Conservation (phyloP, 2,113 vertebrate species). For the Corythaeola cristata region DNA sequence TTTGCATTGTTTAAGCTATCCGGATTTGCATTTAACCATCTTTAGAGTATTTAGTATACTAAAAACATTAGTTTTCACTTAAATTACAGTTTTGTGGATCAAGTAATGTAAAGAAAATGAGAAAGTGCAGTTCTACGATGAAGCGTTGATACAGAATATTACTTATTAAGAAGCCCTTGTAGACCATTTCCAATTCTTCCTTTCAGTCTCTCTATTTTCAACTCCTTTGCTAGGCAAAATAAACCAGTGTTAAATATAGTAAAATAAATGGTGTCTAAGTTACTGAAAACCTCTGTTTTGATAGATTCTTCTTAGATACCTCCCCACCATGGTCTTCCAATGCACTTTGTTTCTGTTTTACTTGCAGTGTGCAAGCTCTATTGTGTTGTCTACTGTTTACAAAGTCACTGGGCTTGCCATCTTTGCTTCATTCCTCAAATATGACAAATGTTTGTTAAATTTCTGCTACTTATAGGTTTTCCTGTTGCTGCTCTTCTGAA, state of each 20-base stretch:
- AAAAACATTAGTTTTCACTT: neutral
- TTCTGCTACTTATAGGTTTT: neutral
- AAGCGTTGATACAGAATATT: neutral
- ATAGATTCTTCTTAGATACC: neutral
- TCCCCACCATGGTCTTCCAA: neutral
- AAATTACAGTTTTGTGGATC: neutral
- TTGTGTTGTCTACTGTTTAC: neutral
- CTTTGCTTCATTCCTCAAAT: neutral
- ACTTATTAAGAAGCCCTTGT: neutral
- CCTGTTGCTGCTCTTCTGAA: neutral
- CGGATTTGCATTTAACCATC: rapidly evolving
- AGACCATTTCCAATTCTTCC: neutral
- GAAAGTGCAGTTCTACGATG: neutral
- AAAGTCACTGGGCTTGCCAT: neutral
- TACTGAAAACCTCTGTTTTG: neutral
- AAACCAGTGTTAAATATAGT: neutral
- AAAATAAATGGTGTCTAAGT: neutral
- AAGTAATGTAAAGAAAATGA: neutral
- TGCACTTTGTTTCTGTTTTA: neutral
- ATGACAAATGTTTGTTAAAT: neutral
- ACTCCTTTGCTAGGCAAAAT: neutral
- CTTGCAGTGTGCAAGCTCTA: rapidly evolving
- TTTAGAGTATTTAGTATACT: neutral
- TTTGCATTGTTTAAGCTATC: neutral
- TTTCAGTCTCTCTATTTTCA: neutral